A percentile compares a stretch with the other conserved stretches of the same genome.
Evolutionary conservation across 2,797 vertebrate species (phyloP).

Genomic region (Tauraco hartlaubi): DNA sequence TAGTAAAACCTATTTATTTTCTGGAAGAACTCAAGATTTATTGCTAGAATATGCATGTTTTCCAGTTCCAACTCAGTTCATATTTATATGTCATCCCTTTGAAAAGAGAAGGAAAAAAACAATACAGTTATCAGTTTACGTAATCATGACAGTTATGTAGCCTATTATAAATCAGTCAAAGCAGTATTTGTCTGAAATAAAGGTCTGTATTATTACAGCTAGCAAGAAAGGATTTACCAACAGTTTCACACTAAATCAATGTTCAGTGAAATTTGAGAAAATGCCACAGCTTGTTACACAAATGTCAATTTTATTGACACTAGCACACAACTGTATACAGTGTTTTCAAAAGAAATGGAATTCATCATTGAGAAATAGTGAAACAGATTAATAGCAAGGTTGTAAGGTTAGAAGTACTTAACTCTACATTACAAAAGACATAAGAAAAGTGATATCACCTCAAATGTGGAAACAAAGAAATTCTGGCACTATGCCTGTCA

Average conservation of each 20-base stretch:
- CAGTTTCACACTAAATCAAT: slow-evolving; percentile 73
- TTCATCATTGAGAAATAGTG: slow-evolving; percentile 77
- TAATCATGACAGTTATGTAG: slow-evolving; percentile 50
- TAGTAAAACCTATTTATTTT: slow-evolving; percentile 55
- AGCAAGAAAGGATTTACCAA: slow-evolving; percentile 64
- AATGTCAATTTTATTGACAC: slow-evolving; percentile 95
- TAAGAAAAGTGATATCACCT: slow-evolving; percentile 68
- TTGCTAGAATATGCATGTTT: slow-evolving; percentile 46
- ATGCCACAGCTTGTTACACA: slow-evolving; percentile 84
- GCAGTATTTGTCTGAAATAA: slow-evolving; percentile 51
- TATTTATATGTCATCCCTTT: slow-evolving; percentile 42
- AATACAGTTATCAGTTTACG: slow-evolving; percentile 42
- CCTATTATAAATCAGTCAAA: slow-evolving; percentile 40
- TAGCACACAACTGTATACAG: slow-evolving; percentile 86
- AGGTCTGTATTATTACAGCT: slow-evolving; percentile 60
- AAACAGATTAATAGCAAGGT: slow-evolving; percentile 77
- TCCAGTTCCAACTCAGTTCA: slow-evolving; percentile 40
- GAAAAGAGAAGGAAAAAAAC: slow-evolving; percentile 40
- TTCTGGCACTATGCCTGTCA: slow-evolving; percentile 75
- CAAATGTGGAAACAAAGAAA: slow-evolving; percentile 73
- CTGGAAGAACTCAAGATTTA: slow-evolving; percentile 38
- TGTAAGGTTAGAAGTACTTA: slow-evolving; percentile 69
- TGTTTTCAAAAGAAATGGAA: slow-evolving; percentile 77
- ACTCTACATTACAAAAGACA: slow-evolving; percentile 76
- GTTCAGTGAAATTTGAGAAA: slow-evolving; percentile 79